Conservation (phyloP, 1,140 invertebrate species). For the Calephelis virginiensis region DNA sequence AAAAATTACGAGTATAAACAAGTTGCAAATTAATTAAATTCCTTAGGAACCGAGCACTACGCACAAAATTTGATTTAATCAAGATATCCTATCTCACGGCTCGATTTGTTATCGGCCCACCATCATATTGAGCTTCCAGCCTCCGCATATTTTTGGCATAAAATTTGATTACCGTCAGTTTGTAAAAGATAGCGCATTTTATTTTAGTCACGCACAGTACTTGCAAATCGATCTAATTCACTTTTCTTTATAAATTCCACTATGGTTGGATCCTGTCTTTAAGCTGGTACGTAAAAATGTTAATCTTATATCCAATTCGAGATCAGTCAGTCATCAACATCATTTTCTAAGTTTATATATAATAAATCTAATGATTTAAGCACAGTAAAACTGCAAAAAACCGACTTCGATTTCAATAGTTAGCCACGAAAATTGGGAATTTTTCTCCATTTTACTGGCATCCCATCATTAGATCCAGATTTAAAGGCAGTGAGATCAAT, state of each 20-base stretch:
- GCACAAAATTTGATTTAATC: conserved; percentile 7
- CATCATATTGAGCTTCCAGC: conserved; percentile 9
- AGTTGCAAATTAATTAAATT: neutral
- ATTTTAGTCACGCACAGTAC: conserved; percentile 12
- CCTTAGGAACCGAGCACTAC: neutral
- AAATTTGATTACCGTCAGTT: conserved; percentile 11
- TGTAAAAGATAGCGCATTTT: conserved; percentile 9
- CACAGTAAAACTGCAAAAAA: too few species aligned
- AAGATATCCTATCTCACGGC: conserved; percentile 6
- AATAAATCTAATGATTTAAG: too few species aligned
- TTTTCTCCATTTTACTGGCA: too few species aligned
- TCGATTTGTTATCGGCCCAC: conserved; percentile 7
- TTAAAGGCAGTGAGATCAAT: too few species aligned
- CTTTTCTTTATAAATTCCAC: neutral
- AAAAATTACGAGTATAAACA: neutral
- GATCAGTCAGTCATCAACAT: too few species aligned
- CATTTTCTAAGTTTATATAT: too few species aligned
- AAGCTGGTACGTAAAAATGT: too few species aligned
- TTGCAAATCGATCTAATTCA: conserved; percentile 16
- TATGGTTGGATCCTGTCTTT: too few species aligned
- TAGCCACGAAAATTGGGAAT: too few species aligned
- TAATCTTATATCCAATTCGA: too few species aligned
- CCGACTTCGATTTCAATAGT: too few species aligned
- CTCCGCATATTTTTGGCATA: conserved; percentile 8
- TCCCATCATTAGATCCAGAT: too few species aligned